Percentiles rank a stretch among this genome's conserved stretches.
phyloP scores from a whole-genome alignment of 2,797 vertebrate species.

The Corythornis leucogaster region DNA sequence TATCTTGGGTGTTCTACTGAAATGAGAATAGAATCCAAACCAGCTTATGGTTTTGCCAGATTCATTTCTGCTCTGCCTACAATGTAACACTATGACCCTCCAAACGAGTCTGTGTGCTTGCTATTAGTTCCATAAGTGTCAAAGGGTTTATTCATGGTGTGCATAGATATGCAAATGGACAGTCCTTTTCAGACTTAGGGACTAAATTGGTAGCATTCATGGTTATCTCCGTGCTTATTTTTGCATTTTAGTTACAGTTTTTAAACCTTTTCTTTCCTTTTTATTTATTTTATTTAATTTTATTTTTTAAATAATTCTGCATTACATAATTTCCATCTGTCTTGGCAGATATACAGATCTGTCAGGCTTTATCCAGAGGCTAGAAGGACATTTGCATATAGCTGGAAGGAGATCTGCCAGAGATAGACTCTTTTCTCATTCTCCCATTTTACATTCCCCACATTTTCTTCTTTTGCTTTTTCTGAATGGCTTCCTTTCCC shows the following conservation, averaged over 20 bases:
- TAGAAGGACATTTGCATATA: background rate
- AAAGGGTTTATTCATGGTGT: background rate
- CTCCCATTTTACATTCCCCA: background rate
- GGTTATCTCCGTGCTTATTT: background rate
- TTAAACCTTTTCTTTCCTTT: rapidly evolving
- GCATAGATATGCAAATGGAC: background rate
- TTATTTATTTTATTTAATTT: rapidly evolving
- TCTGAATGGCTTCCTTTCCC: background rate
- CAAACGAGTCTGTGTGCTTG: background rate
- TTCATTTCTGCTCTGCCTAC: background rate
- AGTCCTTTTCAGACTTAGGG: background rate
- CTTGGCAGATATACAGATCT: background rate
- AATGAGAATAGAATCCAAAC: background rate
- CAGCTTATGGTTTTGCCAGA: background rate
- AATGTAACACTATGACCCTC: background rate
- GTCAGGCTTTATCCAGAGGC: background rate
- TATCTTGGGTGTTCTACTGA: background rate
- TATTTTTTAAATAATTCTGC: background rate
- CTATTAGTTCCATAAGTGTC: background rate
- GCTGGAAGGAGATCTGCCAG: background rate
- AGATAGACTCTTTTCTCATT: background rate
- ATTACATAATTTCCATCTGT: background rate
- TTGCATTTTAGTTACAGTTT: background rate
- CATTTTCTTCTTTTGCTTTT: background rate
- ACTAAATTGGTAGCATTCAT: background rate